These are phyloP conservation scores for Leptopilina drosophilae DNA, from an alignment of 2,888 invertebrate genomes.

Conservation along the genomic window DNA sequence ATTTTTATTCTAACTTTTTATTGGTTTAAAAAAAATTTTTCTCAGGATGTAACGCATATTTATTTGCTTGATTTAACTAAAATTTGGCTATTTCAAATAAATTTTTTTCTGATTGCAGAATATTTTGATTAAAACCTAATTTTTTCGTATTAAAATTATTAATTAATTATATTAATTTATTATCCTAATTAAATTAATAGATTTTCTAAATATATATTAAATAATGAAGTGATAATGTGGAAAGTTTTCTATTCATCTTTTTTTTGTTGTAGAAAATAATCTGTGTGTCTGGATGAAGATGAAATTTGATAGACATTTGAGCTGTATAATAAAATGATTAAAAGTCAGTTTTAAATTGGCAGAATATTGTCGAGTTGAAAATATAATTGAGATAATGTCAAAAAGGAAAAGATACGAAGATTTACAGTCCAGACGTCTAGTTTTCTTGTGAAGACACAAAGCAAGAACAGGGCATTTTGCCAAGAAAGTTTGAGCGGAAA, in stretches of 20 bases:
- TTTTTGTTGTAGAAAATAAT: no score
- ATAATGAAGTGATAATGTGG: neutral
- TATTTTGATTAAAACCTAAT: no score
- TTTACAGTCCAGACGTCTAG: constrained; percentile 49
- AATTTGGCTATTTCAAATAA: no score
- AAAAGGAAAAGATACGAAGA: constrained; percentile 45
- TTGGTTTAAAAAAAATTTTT: no score
- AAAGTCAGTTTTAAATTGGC: constrained; percentile 58
- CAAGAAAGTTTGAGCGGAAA: constrained; percentile 49
- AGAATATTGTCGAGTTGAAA: constrained; percentile 52
- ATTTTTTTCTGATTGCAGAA: no score
- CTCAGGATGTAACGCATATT: no score
- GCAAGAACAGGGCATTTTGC: constrained; percentile 47
- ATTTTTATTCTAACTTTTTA: no score
- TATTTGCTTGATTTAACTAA: no score
- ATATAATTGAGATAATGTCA: constrained; percentile 53
- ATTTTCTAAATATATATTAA: no score
- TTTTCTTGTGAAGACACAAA: constrained; percentile 45
- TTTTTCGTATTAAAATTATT: no score
- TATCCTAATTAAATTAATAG: no score
- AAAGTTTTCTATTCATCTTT: neutral
- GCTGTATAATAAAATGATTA: constrained; percentile 46
- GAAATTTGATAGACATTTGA: constrained; percentile 43
- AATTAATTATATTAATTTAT: no score
- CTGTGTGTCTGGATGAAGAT: neutral